Percentiles rank a stretch among this genome's conserved stretches.
These are phyloP conservation scores for Pavo muticus DNA, from an alignment of 2,113 vertebrate genomes.

Conservation along the genomic window DNA sequence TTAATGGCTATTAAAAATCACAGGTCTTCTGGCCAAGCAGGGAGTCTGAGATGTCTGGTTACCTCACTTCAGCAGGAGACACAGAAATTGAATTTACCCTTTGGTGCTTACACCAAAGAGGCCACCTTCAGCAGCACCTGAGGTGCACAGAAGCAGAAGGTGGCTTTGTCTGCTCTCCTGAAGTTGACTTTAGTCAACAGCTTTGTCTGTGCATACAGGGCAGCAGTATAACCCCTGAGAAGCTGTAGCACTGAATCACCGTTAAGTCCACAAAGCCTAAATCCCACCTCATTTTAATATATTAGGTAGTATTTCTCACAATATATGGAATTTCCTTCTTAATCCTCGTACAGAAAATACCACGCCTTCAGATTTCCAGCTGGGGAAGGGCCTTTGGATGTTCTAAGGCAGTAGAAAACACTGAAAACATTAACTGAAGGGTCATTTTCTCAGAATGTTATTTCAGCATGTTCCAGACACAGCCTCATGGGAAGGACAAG, in stretches of 20 bases:
- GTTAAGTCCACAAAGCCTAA: background rate
- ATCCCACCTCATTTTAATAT: background rate
- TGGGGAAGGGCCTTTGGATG: background rate
- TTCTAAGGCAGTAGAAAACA: background rate
- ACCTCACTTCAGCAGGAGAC: constrained; percentile 32
- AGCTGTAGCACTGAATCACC: background rate
- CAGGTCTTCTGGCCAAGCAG: constrained; percentile 44
- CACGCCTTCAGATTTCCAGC: background rate
- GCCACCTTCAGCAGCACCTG: constrained; percentile 5
- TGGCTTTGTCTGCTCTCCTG: background rate
- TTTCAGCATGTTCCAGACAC: background rate
- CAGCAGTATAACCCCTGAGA: background rate
- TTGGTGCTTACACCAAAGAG: background rate
- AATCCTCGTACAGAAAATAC: background rate
- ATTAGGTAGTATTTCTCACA: background rate
- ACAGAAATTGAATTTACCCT: background rate
- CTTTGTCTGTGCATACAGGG: background rate
- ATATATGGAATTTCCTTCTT: background rate
- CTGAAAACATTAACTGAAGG: background rate
- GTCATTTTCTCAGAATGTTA: background rate
- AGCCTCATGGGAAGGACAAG: background rate
- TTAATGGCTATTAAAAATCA: constrained; percentile 46
- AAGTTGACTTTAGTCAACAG: background rate
- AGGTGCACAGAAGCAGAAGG: background rate
- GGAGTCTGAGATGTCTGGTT: constrained; percentile 46